Evolutionary conservation across 2,888 invertebrate genomes (phyloP).

Genomic region (Dryadula phaetusa): DNA sequence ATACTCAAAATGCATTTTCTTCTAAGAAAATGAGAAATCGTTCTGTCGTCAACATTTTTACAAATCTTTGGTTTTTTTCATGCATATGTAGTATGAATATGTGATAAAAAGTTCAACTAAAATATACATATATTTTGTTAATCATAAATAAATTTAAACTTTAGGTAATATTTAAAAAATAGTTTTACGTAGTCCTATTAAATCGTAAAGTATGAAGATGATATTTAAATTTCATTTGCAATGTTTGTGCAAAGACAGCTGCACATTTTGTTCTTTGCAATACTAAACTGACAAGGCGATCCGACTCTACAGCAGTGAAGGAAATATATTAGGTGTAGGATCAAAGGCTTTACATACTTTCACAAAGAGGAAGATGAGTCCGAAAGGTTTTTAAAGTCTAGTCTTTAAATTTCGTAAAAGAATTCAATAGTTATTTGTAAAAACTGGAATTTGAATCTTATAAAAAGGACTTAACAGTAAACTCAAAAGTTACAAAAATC

Average conservation of each 20-base stretch:
- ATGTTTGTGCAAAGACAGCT: background rate
- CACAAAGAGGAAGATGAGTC: background rate
- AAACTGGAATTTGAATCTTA: background rate
- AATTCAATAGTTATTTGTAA: background rate
- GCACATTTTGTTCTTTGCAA: background rate
- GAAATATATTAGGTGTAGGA: background rate
- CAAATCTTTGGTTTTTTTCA: background rate
- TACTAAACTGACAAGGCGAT: background rate
- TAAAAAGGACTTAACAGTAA: too few species aligned
- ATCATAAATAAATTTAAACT: too few species aligned
- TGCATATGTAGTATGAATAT: background rate
- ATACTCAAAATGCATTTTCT: constrained; percentile 29
- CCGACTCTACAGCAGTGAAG: background rate
- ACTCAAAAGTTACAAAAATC: too few species aligned
- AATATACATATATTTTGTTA: too few species aligned
- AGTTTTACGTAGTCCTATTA: too few species aligned
- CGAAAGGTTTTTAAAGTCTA: background rate
- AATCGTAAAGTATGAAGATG: too few species aligned
- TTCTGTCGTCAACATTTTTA: constrained; percentile 17
- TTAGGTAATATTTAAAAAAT: background rate
- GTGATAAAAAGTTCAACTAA: background rate
- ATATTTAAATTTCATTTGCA: background rate
- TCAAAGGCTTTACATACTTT: background rate
- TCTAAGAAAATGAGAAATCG: constrained; percentile 24
- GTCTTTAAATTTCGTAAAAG: background rate